phyloP scores from a whole-genome alignment of 2,797 vertebrate species.

The Parotocinclus haroldoi region DNA sequence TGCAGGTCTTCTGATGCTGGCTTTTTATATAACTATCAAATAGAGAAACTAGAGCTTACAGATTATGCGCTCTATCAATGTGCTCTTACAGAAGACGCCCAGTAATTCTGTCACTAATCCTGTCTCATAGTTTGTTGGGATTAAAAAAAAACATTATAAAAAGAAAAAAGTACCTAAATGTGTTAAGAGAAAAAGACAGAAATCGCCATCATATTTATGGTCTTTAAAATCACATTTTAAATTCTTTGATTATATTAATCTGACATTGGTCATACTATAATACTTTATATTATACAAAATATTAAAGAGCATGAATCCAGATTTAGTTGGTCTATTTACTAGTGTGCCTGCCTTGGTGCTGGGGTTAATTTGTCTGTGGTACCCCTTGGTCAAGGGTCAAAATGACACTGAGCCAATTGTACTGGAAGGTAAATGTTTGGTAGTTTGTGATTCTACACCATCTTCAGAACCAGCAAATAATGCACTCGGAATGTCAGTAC shows the following conservation, averaged over 20 bases:
- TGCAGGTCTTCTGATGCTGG: conserved; percentile 57
- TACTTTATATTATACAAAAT: no score
- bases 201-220: no score
- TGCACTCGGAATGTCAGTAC: conserved; percentile 76
- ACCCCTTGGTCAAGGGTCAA: conserved; percentile 59
- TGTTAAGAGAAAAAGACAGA: no score
- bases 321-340: conserved; percentile 15
- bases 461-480: conserved; percentile 69
- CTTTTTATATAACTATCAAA: conserved; percentile 39
- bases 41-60: no score
- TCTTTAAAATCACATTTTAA: neutral
- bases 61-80: no score
- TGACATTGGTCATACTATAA: no score
- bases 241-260: no score
- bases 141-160: no score
- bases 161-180: no score
- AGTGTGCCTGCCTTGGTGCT: conserved; percentile 41
- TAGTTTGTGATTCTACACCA: conserved; percentile 77
- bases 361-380: conserved; percentile 56
- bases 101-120: no score
- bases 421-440: conserved; percentile 77
- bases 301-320: conserved; percentile 50
- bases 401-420: conserved; percentile 81
- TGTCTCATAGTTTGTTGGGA: conserved; percentile 31
- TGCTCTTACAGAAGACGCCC: no score